Evolutionary conservation across 2,888 invertebrate genomes (phyloP), one percentile per base, ranked within the genome.

Genomic region (Hypomecis atomaria): DNA sequence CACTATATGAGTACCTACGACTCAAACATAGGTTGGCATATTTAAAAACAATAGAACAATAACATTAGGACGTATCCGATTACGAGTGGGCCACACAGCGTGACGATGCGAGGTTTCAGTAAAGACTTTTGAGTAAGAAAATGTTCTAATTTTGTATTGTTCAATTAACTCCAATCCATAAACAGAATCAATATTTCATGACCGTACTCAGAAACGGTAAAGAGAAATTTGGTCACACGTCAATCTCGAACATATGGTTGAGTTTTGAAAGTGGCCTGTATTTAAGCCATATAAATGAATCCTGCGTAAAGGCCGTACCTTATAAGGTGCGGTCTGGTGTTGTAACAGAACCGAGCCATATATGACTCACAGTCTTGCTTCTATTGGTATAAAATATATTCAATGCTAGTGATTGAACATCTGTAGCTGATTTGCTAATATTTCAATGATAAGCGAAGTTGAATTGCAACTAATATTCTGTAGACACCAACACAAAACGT

Each of bases 181-280:
- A 33, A 56, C 11, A 62, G 47, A 45, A 58, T 60, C 48, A 64
- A 54, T 45, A 59, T 65, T 55, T 59, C 55, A 64, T 58, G 52
- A 45, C 23, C 43, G 11, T 49, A 59, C 56, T 13, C 57, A 48
- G 63, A 67, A 63, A 69, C 57, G 61, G 67, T 65, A 61, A 78
- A 85, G 86, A 83, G 88, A 90, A 90, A 89, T 89, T 89, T 86
- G 83, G 83, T 79, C 82, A 85, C 79, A 79, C 82, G 84, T 87
- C 89, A 90, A 89, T 89, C 86, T 84, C 69, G 83, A 90, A 87
- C 92, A 92, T 90, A 90, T 92, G 92, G 92, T 74, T 71, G 72
- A 77, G 82, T 90, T 87, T 87, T 90, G 90, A 91, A 91, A 92
- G 91, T 87, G 80, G 81, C 82, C 82, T 82, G 85, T 83, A 86